These are phyloP conservation scores for Stichopus horrens DNA, from an alignment of 53 echinoderm and acorn worm species.

Conservation along the genomic window DNA sequence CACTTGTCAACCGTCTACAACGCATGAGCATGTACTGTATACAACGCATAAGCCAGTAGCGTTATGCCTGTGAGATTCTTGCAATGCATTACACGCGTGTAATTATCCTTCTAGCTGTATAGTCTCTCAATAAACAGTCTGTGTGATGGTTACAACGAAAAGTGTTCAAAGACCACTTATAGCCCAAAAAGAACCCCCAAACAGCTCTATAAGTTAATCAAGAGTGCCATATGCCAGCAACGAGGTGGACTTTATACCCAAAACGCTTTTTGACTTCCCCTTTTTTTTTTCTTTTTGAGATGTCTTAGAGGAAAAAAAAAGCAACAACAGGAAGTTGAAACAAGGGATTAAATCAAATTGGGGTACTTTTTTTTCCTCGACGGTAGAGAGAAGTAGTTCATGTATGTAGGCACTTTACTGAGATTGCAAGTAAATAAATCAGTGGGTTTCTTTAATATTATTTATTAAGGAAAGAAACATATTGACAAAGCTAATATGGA, in stretches of 20 bases:
- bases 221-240: constrained; percentile 19
- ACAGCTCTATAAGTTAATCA: not conserved
- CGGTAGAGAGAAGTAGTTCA: not conserved
- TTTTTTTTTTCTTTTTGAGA: not conserved
- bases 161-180: no score
- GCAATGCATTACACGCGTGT: no score
- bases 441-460: not conserved
- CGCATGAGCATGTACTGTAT: no score
- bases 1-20: no score
- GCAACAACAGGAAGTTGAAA: constrained; percentile 17
- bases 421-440: constrained; percentile 8
- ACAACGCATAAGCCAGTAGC: no score
- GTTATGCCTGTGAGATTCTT: no score
- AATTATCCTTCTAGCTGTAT: no score
- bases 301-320: not conserved
- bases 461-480: no score
- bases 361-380: not conserved
- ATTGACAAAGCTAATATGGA: no score
- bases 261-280: not conserved
- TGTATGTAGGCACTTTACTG: not conserved
- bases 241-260: constrained; percentile 33
- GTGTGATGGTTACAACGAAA: no score
- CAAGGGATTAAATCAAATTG: constrained; percentile 14
- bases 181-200: not conserved
- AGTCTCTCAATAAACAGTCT: no score